Base-by-base conservation (phyloP, 1,140 invertebrate genomes). In the Leptoteleia sp. region DNA sequence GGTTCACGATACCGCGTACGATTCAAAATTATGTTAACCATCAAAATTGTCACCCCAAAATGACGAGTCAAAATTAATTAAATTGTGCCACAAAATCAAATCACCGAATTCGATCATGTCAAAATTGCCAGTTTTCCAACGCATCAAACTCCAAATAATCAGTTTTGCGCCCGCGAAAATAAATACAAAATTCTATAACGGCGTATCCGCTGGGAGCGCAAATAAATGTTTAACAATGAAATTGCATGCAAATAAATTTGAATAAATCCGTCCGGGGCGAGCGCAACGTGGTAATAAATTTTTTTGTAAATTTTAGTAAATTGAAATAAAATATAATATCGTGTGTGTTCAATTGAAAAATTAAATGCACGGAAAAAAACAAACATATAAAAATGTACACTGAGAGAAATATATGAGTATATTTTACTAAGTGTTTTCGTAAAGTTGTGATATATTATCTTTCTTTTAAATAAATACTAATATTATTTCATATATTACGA, bases 151-250 rank as follows among this genome's bases (percentile, higher is more conserved):
- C 12, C n/a, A 15, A 13, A 5, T 64, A 64, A 50, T 50, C 29
- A 64, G 35, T 64, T 64, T 64, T 40, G 22, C 45, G 45, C 17
- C 17, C 3, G 27, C 17, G 59, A 64, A 52, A 52, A 64, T 64
- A 67, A 67, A 67, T 54, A 67, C n/a, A 54, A 54, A 52, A 65
- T 43, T 6, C 47, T 52, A 65, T 65, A 52, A 37, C 27, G n/a
- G 11, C 17, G 2, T 31, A 13, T 52, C 35, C 45, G 11, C 13
- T 16, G 47, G 27, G 15, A 52, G 3, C n/a, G 15, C 13, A 42
- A 64, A 64, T 64, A 42, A 64, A 64, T 52, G 47, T 64, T 52
- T 17, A 42, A 50, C 61, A 42, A 54, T 13, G 45, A 40, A 19
- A 17, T 45, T 47, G 31, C 31, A 31, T 13, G 31, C 13, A n/a